Base-by-base conservation (phyloP, 2,888 invertebrate genomes). In the Beris chalybata region DNA sequence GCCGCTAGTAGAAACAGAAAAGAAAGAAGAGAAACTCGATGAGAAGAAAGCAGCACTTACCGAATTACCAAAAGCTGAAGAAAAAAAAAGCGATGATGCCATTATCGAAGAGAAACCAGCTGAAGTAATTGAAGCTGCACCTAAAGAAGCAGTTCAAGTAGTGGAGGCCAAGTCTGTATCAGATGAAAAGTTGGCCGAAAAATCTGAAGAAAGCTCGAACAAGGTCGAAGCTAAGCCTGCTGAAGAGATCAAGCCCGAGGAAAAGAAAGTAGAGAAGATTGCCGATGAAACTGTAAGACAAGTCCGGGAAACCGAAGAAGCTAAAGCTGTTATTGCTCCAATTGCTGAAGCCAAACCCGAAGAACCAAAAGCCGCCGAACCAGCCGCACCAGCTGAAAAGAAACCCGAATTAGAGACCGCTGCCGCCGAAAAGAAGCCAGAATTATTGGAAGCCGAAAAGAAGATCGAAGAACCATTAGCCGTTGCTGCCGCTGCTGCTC, bases 321-420 rank as follows among this genome's bases (percentile, higher is more conserved):
- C 68, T 7, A 71, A 67, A 58, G 48, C 57, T 12, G 71, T 72
- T 32, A 70, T 79, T 73, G 75, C 79, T 13, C 69, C 74, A 63
- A 75, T 75, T 43, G 75, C 76, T 67, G 74, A 75, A 55, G 71
- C 76, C 30, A 82, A 82, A 70, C 29, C 53, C 72, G 65, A 74
- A 38, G 38, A 38, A 38, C 63, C 57, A 68, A 79, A 82, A 68
- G 73, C 68, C 30, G 66, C 64, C 29, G 22, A 77, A 38, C 77
- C 80, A 7, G 77, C 69, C 53, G 69, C 50, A 22, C 11, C 67
- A 72, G 63, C 76, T 78, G 71, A 22, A 22, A 22, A 22, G 22
- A 22, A 22, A 22, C 22, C 70, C 71, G 61, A 65, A 56, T 68
- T 72, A 50, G 73, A 70, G 54, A 70, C 70, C 48, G 63, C 66